A percentile compares a stretch with the other conserved stretches of the same genome.
Conservation (phyloP, 2,797 vertebrate genomes). For the Hozukius guyotensis region DNA sequence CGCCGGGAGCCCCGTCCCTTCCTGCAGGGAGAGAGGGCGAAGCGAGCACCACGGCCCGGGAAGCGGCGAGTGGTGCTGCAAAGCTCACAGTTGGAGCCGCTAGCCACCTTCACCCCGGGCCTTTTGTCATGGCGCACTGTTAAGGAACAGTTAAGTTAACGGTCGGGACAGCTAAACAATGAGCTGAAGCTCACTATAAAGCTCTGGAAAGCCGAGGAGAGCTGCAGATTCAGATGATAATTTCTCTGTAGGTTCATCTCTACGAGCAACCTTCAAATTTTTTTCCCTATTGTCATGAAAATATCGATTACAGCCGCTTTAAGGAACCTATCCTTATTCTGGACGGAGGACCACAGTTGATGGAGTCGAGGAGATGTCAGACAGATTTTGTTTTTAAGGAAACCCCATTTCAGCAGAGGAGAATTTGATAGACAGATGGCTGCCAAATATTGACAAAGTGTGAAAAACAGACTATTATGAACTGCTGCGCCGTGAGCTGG, state of each 20-base stretch:
- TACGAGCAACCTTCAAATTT: neutral
- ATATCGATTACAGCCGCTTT: neutral
- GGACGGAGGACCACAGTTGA: neutral
- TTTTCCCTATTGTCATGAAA: neutral
- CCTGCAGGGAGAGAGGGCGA: no score
- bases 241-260: neutral
- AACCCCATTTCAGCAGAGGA: neutral
- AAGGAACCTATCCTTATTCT: neutral
- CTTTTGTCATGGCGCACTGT: no score
- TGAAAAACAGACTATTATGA: conserved; percentile 50
- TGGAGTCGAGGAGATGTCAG: neutral
- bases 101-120: no score
- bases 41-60: no score
- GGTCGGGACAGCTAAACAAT: neutral
- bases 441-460: conserved; percentile 60
- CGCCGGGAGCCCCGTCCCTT: no score
- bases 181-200: neutral
- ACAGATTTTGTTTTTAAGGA: neutral
- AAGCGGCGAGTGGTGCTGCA: no score
- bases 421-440: conserved; percentile 36
- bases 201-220: neutral
- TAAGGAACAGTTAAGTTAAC: neutral
- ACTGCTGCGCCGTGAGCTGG: neutral
- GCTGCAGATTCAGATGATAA: neutral
- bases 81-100: no score